Conservation (phyloP, 1,140 invertebrate species). For the Pantala flavescens region DNA sequence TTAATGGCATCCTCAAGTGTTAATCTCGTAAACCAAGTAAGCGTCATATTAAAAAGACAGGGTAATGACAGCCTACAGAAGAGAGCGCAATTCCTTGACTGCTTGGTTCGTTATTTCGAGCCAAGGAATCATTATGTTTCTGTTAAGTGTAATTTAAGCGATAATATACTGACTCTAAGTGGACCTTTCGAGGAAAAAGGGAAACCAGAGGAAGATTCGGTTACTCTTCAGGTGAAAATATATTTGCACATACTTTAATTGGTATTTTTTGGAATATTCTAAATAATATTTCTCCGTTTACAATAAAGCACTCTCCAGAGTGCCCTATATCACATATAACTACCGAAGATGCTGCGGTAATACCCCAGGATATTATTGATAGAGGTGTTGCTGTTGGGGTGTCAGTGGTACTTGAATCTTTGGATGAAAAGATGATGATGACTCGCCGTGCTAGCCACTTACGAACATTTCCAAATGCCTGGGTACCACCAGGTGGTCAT, state of each 20-base stretch:
- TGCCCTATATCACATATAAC: slow-evolving; percentile 17
- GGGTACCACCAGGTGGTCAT: slow-evolving; percentile 37
- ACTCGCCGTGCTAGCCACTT: slow-evolving; percentile 33
- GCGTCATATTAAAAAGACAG: not conserved
- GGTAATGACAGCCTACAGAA: not conserved
- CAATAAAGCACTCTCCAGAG: slow-evolving; percentile 19
- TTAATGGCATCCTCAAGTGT: too few relatives aligned
- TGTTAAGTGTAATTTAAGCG: not conserved
- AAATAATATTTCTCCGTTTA: not conserved
- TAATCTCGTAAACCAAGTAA: not conserved
- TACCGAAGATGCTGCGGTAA: not conserved
- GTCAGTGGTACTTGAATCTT: slow-evolving; percentile 31
- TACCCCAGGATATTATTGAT: not conserved
- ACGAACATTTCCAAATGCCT: slow-evolving; percentile 34
- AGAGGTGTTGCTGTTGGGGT: slow-evolving; percentile 34
- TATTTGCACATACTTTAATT: too few relatives aligned
- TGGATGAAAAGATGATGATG: slow-evolving; percentile 32
- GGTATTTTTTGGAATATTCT: too few relatives aligned
- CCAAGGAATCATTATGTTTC: not conserved
- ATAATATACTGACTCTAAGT: not conserved
- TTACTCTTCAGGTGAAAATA: not conserved
- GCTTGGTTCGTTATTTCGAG: not conserved
- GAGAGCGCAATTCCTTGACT: not conserved
- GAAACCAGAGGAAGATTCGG: not conserved
- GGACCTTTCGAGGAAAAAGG: not conserved